Base-by-base conservation (phyloP, 2,113 vertebrate genomes). In the Turdus rufiventris region DNA sequence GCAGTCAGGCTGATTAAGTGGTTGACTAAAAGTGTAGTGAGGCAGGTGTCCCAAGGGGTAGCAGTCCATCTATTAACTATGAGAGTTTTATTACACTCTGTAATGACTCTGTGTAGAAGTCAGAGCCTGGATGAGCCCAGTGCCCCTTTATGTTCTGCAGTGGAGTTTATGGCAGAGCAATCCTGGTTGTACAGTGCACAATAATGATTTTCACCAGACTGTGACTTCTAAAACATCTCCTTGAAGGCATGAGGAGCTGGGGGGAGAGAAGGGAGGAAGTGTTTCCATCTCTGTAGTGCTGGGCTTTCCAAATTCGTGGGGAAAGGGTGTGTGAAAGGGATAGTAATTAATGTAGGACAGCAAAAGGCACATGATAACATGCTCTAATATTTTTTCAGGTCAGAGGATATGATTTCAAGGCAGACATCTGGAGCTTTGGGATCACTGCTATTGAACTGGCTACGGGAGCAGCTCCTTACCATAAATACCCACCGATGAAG, bases 361-460 rank as follows among this genome's bases (percentile, higher is more conserved):
- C 31, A 72, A 42, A 53, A 77, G 31, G 28, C 18, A 43, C 11
- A 2, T 21, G 16, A 24, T 94, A 74, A 95, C 38, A 2, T 81
- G 18, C 54, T 54, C 57, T 65, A 48, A 19, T 94, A 4, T 62
- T 89, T 97, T 48, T 94, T 14, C 95, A 99, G 99, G 99, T 99
- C 58, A 98, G 98, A 93, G 99, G 99, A 63, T 99, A 99, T 23
- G 99, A 99, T 96, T 99, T 99, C 97, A 99, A 99, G 98, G 99
- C 99, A 40, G 99, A 99, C 96, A 99, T 99, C 96, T 99, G 99
- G 99, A 99, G 99, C 97, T 99, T 99, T 95, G 99, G 99, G n/a
- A 99, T 99, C 95, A 99, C 99, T 21, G 99, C 99, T 45, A 99
- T 99, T 9, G 99, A 99, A 92, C 95, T 99, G 88, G 99, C 99